Percentiles rank a stretch among this genome's conserved stretches.
phyloP scores from a whole-genome alignment of 2,113 vertebrate species.

The Vanacampus margaritifer region DNA sequence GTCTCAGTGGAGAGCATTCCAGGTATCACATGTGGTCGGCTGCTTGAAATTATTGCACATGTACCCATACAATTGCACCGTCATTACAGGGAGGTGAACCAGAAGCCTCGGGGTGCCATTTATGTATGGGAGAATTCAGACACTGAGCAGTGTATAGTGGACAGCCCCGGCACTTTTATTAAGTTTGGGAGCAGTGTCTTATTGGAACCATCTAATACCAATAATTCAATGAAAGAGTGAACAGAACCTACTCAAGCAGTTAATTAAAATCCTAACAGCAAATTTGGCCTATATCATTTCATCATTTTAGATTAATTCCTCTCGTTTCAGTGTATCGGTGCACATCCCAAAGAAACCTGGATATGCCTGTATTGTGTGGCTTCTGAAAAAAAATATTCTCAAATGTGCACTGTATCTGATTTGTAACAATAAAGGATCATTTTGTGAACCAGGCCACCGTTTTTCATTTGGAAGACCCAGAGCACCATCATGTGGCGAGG shows the following conservation, averaged over 20 bases:
- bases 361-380: constrained; percentile 51
- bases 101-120: constrained; percentile 29
- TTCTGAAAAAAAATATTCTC: constrained; percentile 60
- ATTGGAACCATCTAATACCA: constrained; percentile 39
- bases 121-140: constrained; percentile 17
- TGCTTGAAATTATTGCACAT: constrained; percentile 32
- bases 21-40: constrained; percentile 9
- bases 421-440: constrained; percentile 59
- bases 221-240: constrained; percentile 41
- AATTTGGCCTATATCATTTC: constrained; percentile 57
- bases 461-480: constrained; percentile 35
- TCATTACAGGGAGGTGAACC: constrained; percentile 16
- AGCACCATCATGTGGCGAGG: constrained; percentile 60
- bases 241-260: constrained; percentile 41
- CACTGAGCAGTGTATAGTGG: constrained; percentile 12
- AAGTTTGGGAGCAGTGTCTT: constrained; percentile 33
- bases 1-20: constrained; percentile 26
- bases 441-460: constrained; percentile 29
- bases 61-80: constrained; percentile 38
- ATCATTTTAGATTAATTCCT: constrained; percentile 56
- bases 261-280: constrained; percentile 60
- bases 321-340: constrained; percentile 46
- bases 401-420: constrained; percentile 50
- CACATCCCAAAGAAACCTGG: constrained; percentile 49
- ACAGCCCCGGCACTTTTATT: constrained; percentile 30